Conservation (phyloP, 2,797 vertebrate genomes). For the Notolepis coatsorum region DNA sequence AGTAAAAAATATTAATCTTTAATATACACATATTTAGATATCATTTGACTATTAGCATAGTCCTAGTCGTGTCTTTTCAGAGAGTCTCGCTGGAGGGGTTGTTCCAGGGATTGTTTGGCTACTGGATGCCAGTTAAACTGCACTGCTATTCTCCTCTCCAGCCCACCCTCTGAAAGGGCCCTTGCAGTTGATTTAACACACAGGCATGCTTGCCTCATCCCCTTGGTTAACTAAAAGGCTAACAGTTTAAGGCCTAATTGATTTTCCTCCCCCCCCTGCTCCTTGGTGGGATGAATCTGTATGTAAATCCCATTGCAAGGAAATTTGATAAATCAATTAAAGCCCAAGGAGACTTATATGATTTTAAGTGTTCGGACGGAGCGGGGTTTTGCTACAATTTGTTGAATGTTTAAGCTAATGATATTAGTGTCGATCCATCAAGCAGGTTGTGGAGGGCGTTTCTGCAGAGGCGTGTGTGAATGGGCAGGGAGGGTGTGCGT, state of each 20-base stretch:
- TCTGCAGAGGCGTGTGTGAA: conserved; percentile 52
- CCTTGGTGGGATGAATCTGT: conserved; percentile 77
- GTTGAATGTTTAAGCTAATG: conserved; percentile 81
- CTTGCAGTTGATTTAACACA: conserved; percentile 69
- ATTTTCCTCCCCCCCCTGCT: conserved; percentile 46
- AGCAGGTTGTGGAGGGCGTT: conserved; percentile 51
- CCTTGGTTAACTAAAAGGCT: conserved; percentile 80
- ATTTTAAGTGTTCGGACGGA: conserved; percentile 83
- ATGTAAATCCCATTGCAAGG: conserved; percentile 87
- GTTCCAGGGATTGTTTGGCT: conserved; percentile 33
- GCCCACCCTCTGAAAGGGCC: conserved; percentile 53
- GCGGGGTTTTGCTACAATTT: conserved; percentile 85
- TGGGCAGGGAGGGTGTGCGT: conserved; percentile 36
- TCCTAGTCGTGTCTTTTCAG: conserved; percentile 22
- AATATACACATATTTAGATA: background rate
- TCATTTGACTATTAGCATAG: no score
- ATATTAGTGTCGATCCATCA: conserved; percentile 81
- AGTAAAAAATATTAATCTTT: background rate
- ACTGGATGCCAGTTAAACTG: conserved; percentile 49
- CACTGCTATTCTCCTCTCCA: conserved; percentile 61
- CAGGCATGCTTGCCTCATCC: conserved; percentile 78
- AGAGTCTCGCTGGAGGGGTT: conserved; percentile 28
- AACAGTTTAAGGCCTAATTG: conserved; percentile 86
- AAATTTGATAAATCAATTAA: conserved; percentile 74
- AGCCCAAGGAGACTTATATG: conserved; percentile 80